Base-by-base conservation (phyloP, 35 echinoderm and acorn worm genomes). In the Apostichopus parvimensis region DNA sequence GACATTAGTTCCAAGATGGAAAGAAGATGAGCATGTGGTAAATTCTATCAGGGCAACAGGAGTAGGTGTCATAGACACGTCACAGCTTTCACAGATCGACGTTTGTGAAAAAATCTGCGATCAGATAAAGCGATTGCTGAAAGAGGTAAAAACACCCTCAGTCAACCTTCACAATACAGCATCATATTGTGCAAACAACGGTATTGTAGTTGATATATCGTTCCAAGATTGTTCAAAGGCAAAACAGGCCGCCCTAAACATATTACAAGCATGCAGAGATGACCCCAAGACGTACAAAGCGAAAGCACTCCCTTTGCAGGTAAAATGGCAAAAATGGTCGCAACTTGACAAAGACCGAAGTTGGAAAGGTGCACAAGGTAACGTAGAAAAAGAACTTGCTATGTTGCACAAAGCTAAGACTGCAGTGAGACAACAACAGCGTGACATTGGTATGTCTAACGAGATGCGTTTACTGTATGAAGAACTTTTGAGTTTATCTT, bases 281-380 rank as follows among this genome's bases (percentile, higher is more conserved):
- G 20, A 22, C 9, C 77, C 77, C 9, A 78, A 78, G 10, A 5
- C 0, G 20, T 78, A 78, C 77, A 78, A 78, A 34, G 0, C 20
- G 11, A 34, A 78, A 12, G 77, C 77, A 34, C 20, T 78, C 1
- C 77, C 77, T 17, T 34, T 78, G 56, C 81, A 84, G 54, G 17
- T 78, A 9, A 78, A 78, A 8, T 56, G 81, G 56, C 34, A 45
- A 45, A 45, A 45, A 45, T 45, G 34, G 34, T 45, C 88, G 14
- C n/a, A 56, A 10, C 88, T 90, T 45, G 88, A 90, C 66, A 90
- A 90, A 90, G 68, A 90, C 21, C 70, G 73, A 90, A 90, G 72
- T 68, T 90, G 73, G 88, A 90, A 78, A 73, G 73, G 88, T 21
- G 88, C 85, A 54, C 66, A 90, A 77, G 88, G 54, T 12, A 58